Conservation (phyloP, 2,888 invertebrate species). For the Apamea sordens region DNA sequence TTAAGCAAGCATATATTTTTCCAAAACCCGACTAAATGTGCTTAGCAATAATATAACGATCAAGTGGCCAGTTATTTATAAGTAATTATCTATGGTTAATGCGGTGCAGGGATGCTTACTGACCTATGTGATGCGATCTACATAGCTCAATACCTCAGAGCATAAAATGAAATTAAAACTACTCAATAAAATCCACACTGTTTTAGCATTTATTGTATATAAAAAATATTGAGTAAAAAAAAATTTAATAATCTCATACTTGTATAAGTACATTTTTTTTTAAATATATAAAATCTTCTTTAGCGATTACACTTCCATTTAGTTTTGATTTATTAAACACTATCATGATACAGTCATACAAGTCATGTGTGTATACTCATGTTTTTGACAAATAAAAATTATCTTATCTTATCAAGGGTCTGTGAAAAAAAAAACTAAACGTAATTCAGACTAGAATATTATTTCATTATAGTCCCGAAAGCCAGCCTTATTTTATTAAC, state of each 20-base stretch:
- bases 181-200: slow-evolving; percentile 11
- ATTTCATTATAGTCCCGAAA: neutral
- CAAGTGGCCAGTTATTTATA: slow-evolving; percentile 64
- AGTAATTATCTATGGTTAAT: slow-evolving; percentile 48
- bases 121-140: slow-evolving; percentile 72
- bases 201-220: neutral
- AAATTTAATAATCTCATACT: neutral
- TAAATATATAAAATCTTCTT: neutral
- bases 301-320: too few relatives aligned
- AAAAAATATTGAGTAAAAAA: neutral
- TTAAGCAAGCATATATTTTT: too few relatives aligned
- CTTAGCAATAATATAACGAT: slow-evolving; percentile 39
- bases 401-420: too few relatives aligned
- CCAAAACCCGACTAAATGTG: slow-evolving; percentile 1
- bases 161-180: slow-evolving; percentile 40
- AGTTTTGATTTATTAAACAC: neutral
- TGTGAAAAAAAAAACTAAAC: neutral
- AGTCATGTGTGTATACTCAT: too few relatives aligned
- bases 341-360: neutral
- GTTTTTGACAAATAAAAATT: too few relatives aligned
- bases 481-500: neutral
- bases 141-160: slow-evolving; percentile 43
- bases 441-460: neutral
- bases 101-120: slow-evolving; percentile 71
- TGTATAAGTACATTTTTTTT: too few relatives aligned